Base-by-base conservation (phyloP, 1,140 invertebrate species). In the Bemisia tabaci region DNA sequence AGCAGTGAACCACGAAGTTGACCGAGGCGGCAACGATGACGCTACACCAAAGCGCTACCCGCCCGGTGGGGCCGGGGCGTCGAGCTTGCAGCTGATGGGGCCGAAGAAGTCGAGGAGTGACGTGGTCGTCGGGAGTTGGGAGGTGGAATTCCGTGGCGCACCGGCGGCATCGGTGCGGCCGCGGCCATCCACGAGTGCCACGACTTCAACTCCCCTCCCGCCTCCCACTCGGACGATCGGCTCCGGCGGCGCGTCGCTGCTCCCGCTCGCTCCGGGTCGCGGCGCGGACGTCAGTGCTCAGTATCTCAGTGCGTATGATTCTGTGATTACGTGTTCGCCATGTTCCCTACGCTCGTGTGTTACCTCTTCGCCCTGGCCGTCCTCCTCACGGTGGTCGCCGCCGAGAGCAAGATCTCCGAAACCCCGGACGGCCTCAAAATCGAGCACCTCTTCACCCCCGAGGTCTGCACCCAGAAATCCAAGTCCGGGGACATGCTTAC, bases 401-500 rank as follows among this genome's bases (percentile, higher is more conserved):
- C 33, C 33, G 33, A 48, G 17, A 48, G 17, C 33, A 48, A 48
- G 17, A 48, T 48, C 33, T 48, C 33, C 33, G 33, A 48, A 48
- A 9, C 33, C 33, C 22, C 69, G 22, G 66, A 68, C 22, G 82
- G 84, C 72, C 81, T 95, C 60, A 92, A 94, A 80, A 85, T 94
- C 70, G 92, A 95, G 71, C 84, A 86, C 64, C 71, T 89, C 21
- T 87, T 83, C 77, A 84, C 85, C 68, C 89, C 91, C 1, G 81
- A 84, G 60, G 72, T 69, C n/a, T 95, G 93, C 81, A 84, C 86
- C 1, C 79, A 82, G 70, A 90, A 89, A 76, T 85, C 89, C n/a
- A 92, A 93, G 77, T 85, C 84, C 68, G 89, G 91, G 26, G 91
- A 95, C 77, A 87, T 89, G 81, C 83, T 96, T 39, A 91, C 90